phyloP scores from a whole-genome alignment of 2,113 vertebrate genomes.

The Carlito syrichta region DNA sequence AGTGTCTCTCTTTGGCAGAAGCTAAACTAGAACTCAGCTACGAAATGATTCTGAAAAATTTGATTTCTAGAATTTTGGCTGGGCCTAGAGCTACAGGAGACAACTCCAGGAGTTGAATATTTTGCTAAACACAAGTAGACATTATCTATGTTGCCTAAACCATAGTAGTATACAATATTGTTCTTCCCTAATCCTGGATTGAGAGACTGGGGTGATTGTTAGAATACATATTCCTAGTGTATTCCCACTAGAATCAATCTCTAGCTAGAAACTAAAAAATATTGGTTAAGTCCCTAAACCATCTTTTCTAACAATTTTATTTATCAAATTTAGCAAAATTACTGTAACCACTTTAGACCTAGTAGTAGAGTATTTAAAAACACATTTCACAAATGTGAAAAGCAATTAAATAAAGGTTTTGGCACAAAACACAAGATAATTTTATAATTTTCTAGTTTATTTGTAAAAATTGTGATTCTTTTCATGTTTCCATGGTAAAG shows the following conservation, averaged over 20 bases:
- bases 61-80: neutral
- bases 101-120: neutral
- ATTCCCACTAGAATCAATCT: rapidly evolving
- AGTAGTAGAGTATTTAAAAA: neutral
- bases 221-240: neutral
- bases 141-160: neutral
- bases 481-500: neutral
- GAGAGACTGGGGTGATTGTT: neutral
- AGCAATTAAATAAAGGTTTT: neutral
- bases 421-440: neutral
- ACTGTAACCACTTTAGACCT: neutral
- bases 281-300: neutral
- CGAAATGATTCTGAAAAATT: neutral
- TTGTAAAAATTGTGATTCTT: neutral
- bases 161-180: neutral
- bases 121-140: neutral
- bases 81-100: neutral
- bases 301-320: neutral
- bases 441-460: neutral
- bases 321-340: neutral
- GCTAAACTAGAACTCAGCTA: neutral
- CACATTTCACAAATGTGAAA: neutral
- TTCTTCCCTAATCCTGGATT: neutral
- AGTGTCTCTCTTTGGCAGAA: neutral
- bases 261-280: neutral